Evolutionary conservation across 2,888 invertebrate species (phyloP).

Genomic region (Morpho deidamia): DNA sequence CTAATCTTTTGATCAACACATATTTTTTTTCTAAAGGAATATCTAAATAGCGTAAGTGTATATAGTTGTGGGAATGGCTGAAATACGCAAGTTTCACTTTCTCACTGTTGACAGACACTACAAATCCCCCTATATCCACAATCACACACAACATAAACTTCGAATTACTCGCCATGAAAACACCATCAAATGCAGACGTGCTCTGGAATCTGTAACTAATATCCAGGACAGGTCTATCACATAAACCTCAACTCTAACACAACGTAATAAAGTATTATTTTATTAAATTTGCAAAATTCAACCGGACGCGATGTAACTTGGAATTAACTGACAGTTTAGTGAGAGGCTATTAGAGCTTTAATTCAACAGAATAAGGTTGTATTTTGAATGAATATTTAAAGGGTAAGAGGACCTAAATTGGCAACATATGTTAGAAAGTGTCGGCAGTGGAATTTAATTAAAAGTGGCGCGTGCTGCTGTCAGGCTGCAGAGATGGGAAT

Average conservation of each 20-base stretch:
- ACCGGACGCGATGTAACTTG: background rate
- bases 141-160: constrained; percentile 29
- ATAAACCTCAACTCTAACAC: constrained; percentile 23
- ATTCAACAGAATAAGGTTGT: constrained; percentile 22
- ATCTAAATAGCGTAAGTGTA: background rate
- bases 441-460: constrained; percentile 80
- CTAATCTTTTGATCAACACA: too few species aligned
- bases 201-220: constrained; percentile 26
- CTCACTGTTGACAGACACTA: constrained; percentile 2
- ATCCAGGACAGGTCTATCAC: constrained; percentile 1
- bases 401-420: constrained; percentile 40
- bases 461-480: constrained; percentile 65
- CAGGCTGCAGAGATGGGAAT: constrained; percentile 34
- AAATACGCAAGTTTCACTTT: background rate
- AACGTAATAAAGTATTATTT: constrained; percentile 7
- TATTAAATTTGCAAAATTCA: constrained; percentile 5
- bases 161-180: constrained; percentile 29
- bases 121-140: constrained; percentile 19
- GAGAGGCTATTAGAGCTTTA: constrained; percentile 30
- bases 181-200: constrained; percentile 28
- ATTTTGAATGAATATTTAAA: constrained; percentile 1
- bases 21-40: too few species aligned
- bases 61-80: too few species aligned
- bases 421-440: constrained; percentile 72
- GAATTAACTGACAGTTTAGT: background rate